These are phyloP conservation scores for Eutolmus rufibarbis DNA, from an alignment of 2,888 invertebrate species.

Conservation along the genomic window DNA sequence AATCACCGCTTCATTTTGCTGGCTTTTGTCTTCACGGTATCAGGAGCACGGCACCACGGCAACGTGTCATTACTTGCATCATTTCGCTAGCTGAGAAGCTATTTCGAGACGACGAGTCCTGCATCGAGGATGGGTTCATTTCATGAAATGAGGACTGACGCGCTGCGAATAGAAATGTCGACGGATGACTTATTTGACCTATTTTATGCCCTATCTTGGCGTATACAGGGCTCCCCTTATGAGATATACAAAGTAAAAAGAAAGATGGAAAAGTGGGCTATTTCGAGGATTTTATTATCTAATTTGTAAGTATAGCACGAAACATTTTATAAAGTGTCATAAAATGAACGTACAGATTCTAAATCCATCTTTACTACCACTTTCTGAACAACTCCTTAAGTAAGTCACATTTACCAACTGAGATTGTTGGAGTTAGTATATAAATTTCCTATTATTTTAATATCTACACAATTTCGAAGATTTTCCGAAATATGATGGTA, in stretches of 20 bases:
- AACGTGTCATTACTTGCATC: not conserved
- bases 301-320: not conserved
- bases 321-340: not conserved
- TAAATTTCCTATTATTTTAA: no score
- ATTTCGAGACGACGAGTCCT: not conserved
- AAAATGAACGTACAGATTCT: not conserved
- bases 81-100: not conserved
- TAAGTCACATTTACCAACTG: not conserved
- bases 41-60: not conserved
- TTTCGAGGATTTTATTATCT: not conserved
- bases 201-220: not conserved
- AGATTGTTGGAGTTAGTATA: no score
- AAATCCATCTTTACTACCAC: not conserved
- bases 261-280: not conserved
- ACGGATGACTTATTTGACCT: not conserved
- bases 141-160: not conserved
- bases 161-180: not conserved
- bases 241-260: not conserved
- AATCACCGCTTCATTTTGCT: constrained; percentile 7
- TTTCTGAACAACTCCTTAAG: not conserved
- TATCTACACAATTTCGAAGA: no score
- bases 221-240: not conserved
- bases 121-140: not conserved
- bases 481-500: no score
- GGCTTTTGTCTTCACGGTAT: not conserved